phyloP scores from a whole-genome alignment of 2,888 invertebrate genomes.

The Hydropsyche betteni region DNA sequence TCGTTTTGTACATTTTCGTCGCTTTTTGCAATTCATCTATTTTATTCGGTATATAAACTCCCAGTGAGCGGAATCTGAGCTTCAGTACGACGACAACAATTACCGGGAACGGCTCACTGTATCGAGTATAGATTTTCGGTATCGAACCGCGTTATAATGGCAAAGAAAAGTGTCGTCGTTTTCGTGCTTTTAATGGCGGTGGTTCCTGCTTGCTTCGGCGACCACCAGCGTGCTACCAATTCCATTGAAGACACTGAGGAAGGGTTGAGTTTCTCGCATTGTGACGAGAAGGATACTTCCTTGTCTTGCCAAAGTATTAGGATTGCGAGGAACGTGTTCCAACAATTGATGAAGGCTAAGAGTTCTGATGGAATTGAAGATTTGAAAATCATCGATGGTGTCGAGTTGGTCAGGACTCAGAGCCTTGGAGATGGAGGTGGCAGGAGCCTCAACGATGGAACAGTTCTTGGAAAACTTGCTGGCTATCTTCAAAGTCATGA shows the following conservation, averaged over 20 bases:
- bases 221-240: conserved; percentile 34
- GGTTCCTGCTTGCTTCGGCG: neutral
- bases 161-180: conserved; percentile 8
- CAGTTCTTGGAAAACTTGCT: conserved; percentile 68
- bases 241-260: conserved; percentile 41
- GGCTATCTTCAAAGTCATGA: conserved; percentile 78
- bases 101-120: conserved; percentile 3
- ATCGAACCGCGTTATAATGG: neutral
- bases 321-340: conserved; percentile 63
- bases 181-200: conserved; percentile 9
- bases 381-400: conserved; percentile 70
- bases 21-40: conserved; percentile 49
- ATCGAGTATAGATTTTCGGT: neutral
- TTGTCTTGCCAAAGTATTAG: conserved; percentile 64
- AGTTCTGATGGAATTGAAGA: conserved; percentile 58
- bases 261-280: conserved; percentile 46
- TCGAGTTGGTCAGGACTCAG: conserved; percentile 68
- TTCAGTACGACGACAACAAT: conserved; percentile 42
- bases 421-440: conserved; percentile 63
- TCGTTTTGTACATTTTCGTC: conserved; percentile 46
- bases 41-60: conserved; percentile 49
- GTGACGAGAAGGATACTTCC: conserved; percentile 56
- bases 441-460: conserved; percentile 64
- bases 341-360: conserved; percentile 62
- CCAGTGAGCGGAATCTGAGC: conserved; percentile 29